Base-by-base conservation (phyloP, 2,113 vertebrate species). In the Crotophaga sulcirostris region DNA sequence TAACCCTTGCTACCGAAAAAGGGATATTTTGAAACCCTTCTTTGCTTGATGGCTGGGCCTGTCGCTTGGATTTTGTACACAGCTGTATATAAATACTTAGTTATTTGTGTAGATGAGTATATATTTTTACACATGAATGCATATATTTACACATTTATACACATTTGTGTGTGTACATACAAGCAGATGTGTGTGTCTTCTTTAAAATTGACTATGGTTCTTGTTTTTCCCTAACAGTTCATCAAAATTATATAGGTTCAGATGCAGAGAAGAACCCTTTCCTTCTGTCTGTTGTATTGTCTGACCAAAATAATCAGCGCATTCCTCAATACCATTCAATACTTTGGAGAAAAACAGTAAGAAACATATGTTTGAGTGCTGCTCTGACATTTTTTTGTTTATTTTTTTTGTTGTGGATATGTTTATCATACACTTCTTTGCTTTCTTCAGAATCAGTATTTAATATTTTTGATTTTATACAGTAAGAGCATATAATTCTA, bases 181-280 rank as follows among this genome's bases (percentile, higher is more conserved):
- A 6, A 40, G 28, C 1, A 1, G 7, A 24, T 42, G 6, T 26
- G 4, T 44, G 6, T 15, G 2, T 84, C 11, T 20, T 87, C 75
- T 78, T 87, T 76, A 28, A 1, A 11, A 17, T 33, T 84, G 49
- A 76, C 84, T 52, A 45, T 21, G 58, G 4, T 47, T 17, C 54
- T 75, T 68, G 7, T 62, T 84, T 95, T 91, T 95, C 52, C 89
- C 81, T 94, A 62, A 51, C 97, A 99, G 99, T 99, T 89, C 99
- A 99, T 97, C 99, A 99, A 95, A 99, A 99, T 97, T 99, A 99
- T 42, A 97, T 99, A 83, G 99, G 99, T 24, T 99, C 98, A 1
- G 99, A 99, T 76, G 98, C 98, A 19, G 99, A 99, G 95, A 99
- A 99, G 98, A 99, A 99, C 93, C 99, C 99, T 36, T 99, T 99